Conservation (phyloP, 2,888 invertebrate genomes). For the Chaetogeoica ovagalla region DNA sequence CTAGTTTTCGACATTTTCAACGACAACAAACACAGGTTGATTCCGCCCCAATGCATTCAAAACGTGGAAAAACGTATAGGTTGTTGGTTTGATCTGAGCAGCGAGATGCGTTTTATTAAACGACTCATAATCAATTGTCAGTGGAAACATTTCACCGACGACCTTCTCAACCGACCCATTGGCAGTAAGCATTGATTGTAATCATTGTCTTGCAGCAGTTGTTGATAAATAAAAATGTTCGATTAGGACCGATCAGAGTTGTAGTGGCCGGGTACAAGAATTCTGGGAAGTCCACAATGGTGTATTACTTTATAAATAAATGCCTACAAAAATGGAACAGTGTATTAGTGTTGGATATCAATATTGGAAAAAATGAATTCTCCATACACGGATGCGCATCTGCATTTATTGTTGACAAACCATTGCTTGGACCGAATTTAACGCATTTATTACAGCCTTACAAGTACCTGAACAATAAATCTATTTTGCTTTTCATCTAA, state of each 20-base stretch:
- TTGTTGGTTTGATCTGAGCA: slow-evolving; percentile 44
- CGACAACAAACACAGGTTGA: not conserved
- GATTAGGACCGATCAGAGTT: slow-evolving; percentile 57
- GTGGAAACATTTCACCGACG: slow-evolving; percentile 13
- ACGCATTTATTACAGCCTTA: slow-evolving; percentile 69
- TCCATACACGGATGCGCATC: slow-evolving; percentile 82
- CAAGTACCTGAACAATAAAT: slow-evolving; percentile 62
- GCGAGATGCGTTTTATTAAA: not conserved
- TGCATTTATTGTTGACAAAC: slow-evolving; percentile 67
- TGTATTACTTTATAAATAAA: slow-evolving; percentile 74
- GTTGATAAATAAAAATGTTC: not conserved
- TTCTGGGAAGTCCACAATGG: slow-evolving; percentile 83
- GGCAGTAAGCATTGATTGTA: not conserved
- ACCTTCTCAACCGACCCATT: slow-evolving; percentile 12
- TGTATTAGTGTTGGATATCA: slow-evolving; percentile 80
- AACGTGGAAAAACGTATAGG: slow-evolving; percentile 22
- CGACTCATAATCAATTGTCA: slow-evolving; percentile 23
- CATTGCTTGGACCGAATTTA: slow-evolving; percentile 78
- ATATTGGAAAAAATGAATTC: slow-evolving; percentile 91
- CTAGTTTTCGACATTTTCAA: slow-evolving; percentile 4
- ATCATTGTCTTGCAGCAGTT: too few species aligned
- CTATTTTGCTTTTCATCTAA: not conserved
- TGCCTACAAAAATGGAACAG: slow-evolving; percentile 64
- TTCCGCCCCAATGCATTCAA: slow-evolving; percentile 7
- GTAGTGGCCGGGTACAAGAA: slow-evolving; percentile 79